phyloP scores from a whole-genome alignment of 2,888 invertebrate genomes.

The Noctua janthina region DNA sequence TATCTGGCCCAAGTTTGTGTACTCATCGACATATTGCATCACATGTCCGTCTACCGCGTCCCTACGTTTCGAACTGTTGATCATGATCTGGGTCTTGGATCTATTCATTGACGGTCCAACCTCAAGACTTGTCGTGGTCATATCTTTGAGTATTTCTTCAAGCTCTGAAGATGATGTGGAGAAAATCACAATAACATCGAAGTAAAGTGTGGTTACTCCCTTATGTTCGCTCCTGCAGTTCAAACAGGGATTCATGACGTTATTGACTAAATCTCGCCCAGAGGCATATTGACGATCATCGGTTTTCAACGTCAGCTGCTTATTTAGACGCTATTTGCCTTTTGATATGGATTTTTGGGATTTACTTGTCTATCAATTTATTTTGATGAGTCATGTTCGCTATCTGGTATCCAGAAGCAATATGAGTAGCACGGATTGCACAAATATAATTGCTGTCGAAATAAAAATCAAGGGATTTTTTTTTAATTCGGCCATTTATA shows the following conservation, averaged over 20 bases:
- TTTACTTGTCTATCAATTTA: background rate
- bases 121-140: no score
- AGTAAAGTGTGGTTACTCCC: background rate
- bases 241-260: slow-evolving; percentile 11
- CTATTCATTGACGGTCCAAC: no score
- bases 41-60: no score
- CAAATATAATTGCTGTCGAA: background rate
- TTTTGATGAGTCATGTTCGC: background rate
- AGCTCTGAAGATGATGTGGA: no score
- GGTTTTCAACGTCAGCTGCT: slow-evolving; percentile 1
- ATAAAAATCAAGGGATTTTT: background rate
- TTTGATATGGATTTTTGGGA: background rate
- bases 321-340: background rate
- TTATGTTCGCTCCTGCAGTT: background rate
- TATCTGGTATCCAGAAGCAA: background rate
- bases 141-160: no score
- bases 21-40: no score
- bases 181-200: no score
- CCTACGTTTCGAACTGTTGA: no score
- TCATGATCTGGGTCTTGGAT: no score
- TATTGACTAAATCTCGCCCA: background rate
- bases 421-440: background rate
- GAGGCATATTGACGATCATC: slow-evolving; percentile 1
- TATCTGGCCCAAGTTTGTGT: no score
- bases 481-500: background rate